Base-by-base conservation (phyloP, 2,113 vertebrate species). In the Myxocyprinus asiaticus region DNA sequence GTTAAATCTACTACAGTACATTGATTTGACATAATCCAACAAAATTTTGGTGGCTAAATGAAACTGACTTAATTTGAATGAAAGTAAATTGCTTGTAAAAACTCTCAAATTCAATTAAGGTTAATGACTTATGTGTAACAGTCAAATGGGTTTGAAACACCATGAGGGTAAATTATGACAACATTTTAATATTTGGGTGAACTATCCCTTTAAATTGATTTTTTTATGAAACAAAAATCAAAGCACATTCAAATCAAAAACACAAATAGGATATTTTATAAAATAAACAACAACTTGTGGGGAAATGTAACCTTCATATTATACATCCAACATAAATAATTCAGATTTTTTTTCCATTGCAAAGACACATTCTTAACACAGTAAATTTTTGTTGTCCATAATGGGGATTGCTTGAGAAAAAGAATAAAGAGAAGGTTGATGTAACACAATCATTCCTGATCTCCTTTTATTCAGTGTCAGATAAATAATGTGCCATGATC, bases 401-500 rank as follows among this genome's bases (percentile, higher is more conserved):
- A 59, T 3, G 62, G 7, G 67, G 55, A 77, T 17, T 42, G 48
- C 50, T 72, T 80, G 11, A 17, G 50, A 76, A 85, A 45, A 47
- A 83, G 56, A 86, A 81, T 22, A 75, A 82, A 33, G 22, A 33
- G 22, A 1, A 3, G 22, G 22, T 43, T 63, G 1, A 55, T 64
- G 81, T 85, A 81, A 84, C 79, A 88, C 83, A 85, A 78, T 71
- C 78, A 79, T 81, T 69, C 66, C 82, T 85, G 85, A 88, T 86
- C 80, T 87, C 65, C 70, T 89, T 90, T 91, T 91, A 92, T 93
- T 93, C 88, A 92, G 91, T 93, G 92, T 85, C 65, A 47, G 73
- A 92, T 92, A 93, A 93, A 93, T 93, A 91, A 92, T 85, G 87
- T 84, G 88, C 88, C 86, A 90, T 88, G 86, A 89, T 88, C 91